phyloP scores from a whole-genome alignment of 1,140 invertebrate species.

The Drosophila nebulosa region DNA sequence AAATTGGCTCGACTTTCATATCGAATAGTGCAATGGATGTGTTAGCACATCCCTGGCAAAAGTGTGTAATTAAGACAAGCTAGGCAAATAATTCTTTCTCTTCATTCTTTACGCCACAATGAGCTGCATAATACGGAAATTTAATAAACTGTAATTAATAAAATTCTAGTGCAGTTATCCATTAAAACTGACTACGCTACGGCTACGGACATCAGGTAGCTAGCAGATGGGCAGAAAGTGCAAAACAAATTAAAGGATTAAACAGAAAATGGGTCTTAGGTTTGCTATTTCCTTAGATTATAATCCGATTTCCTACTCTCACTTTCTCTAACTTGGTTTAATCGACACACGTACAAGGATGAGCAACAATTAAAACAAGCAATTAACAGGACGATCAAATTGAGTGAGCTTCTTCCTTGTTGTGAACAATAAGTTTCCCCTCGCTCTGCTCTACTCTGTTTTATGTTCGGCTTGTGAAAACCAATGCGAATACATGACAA shows the following conservation, averaged over 20 bases:
- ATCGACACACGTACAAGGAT: constrained; percentile 17
- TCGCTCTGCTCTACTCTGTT: constrained; percentile 15
- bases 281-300: constrained; percentile 11
- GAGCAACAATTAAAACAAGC: constrained; percentile 68
- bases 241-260: constrained; percentile 13
- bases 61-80: background rate
- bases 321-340: background rate
- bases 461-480: constrained; percentile 53
- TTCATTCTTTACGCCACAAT: constrained; percentile 1
- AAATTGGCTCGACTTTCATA: background rate
- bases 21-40: background rate
- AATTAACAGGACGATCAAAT: constrained; percentile 74
- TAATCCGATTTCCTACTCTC: constrained; percentile 1
- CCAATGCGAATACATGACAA: constrained; percentile 60
- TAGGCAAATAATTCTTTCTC: background rate
- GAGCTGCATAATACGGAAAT: constrained; percentile 28
- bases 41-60: constrained; percentile 31
- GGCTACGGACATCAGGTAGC: no score
- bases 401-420: constrained; percentile 59
- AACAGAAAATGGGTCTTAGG: background rate
- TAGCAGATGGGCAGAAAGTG: background rate
- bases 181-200: constrained; percentile 49
- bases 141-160: constrained; percentile 59
- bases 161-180: constrained; percentile 43
- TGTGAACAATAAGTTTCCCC: constrained; percentile 37